Conservation (phyloP, 2,797 vertebrate species). For the Botia almorhae region DNA sequence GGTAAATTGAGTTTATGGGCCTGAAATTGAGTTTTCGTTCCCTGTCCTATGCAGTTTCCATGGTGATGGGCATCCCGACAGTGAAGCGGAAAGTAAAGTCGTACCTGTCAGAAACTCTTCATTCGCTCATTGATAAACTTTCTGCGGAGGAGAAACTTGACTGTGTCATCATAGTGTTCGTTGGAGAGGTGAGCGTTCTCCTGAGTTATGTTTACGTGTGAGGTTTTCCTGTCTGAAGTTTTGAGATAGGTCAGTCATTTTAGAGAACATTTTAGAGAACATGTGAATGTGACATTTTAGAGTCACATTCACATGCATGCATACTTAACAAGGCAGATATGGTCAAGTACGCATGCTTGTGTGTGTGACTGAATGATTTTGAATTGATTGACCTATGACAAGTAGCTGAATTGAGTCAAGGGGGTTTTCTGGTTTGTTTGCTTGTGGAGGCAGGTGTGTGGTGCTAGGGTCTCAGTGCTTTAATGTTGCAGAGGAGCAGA, state of each 20-base stretch:
- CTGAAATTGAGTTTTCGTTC: not conserved
- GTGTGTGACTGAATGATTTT: too few species aligned
- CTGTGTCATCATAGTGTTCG: constrained; percentile 95
- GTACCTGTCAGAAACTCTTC: constrained; percentile 95
- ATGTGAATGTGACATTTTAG: too few species aligned
- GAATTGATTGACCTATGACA: too few species aligned
- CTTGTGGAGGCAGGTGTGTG: too few species aligned
- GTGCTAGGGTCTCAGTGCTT: too few species aligned
- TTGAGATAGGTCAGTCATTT: not conserved
- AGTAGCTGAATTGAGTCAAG: too few species aligned
- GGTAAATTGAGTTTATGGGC: constrained; percentile 3
- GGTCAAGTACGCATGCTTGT: too few species aligned
- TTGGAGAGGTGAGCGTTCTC: constrained; percentile 91
- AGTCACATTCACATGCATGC: too few species aligned
- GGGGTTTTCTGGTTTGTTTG: too few species aligned
- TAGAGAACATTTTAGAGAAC: not conserved
- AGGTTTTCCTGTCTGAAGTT: not conserved
- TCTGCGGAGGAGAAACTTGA: constrained; percentile 95
- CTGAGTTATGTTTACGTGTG: not conserved
- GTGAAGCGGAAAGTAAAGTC: constrained; percentile 99
- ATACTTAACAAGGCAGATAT: not conserved
- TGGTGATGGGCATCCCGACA: constrained; percentile 99
- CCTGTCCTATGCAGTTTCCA: constrained; percentile 84
- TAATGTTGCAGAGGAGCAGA: too few species aligned
- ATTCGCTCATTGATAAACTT: constrained; percentile 95